These are phyloP conservation scores for Allobates femoralis DNA, from an alignment of 2,797 vertebrate genomes.

Conservation along the genomic window DNA sequence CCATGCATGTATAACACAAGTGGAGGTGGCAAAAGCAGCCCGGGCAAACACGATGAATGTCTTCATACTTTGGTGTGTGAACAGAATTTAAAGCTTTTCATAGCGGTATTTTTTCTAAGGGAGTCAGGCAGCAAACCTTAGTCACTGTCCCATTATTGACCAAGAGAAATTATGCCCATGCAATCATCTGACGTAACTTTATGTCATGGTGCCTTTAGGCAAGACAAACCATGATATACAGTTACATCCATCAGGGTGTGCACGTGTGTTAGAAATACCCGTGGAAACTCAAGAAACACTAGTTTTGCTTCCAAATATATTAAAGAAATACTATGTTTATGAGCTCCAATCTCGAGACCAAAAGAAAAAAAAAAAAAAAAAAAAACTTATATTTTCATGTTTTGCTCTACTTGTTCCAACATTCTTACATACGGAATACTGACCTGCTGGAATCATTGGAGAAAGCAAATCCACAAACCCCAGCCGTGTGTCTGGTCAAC, in stretches of 20 bases:
- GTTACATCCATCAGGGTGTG: too few relatives aligned
- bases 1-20: neutral
- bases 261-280: too few relatives aligned
- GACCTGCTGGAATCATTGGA: conserved; percentile 88
- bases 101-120: too few relatives aligned
- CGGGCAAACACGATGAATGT: too few relatives aligned
- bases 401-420: neutral
- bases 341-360: neutral
- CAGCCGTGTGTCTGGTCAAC: conserved; percentile 91
- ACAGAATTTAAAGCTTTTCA: neutral
- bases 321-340: neutral
- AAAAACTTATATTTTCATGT: neutral
- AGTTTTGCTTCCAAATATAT: neutral
- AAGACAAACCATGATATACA: too few relatives aligned
- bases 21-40: neutral
- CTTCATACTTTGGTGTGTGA: neutral
- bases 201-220: too few relatives aligned
- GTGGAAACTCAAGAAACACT: neutral
- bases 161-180: too few relatives aligned
- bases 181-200: too few relatives aligned
- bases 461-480: conserved; percentile 88
- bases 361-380: too few relatives aligned
- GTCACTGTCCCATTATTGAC: too few relatives aligned
- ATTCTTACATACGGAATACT: neutral
- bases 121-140: too few relatives aligned